Evolutionary conservation across 1,140 invertebrate species (phyloP).

Genomic region (Drosophila arawakana): DNA sequence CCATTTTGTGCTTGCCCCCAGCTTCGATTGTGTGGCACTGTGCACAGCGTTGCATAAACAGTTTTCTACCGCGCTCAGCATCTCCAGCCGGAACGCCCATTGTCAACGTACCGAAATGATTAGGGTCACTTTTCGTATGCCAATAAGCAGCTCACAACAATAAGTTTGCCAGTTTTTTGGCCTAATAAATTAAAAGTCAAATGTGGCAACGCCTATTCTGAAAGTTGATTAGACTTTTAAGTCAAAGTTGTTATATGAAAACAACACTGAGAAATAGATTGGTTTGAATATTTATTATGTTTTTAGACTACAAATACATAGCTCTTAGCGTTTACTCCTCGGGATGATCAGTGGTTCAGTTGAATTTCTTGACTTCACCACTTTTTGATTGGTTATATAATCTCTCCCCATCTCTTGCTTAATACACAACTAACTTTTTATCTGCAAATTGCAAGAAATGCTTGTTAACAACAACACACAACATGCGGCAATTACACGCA

Average conservation of each 20-base stretch:
- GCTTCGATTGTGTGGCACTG: slow-evolving; percentile 24
- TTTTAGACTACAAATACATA: too few relatives aligned
- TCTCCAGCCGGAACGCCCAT: slow-evolving; percentile 5
- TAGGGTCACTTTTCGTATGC: neutral
- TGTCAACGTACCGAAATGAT: neutral
- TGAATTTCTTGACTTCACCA: too few relatives aligned
- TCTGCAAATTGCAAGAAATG: slow-evolving; percentile 26
- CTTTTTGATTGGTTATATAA: neutral
- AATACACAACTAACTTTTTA: slow-evolving; percentile 6
- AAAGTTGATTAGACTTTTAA: neutral
- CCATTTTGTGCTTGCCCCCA: slow-evolving; percentile 25
- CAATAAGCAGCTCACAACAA: too few relatives aligned
- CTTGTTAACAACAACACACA: slow-evolving; percentile 21
- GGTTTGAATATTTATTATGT: too few relatives aligned
- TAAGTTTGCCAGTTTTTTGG: neutral
- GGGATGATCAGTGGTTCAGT: too few relatives aligned
- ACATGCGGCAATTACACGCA: slow-evolving; percentile 33
- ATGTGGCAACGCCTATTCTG: neutral
- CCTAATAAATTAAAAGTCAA: neutral
- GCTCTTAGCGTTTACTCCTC: too few relatives aligned
- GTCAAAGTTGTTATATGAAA: too few relatives aligned
- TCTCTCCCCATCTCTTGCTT: neutral
- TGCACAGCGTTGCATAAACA: slow-evolving; percentile 26
- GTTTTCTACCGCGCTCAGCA: slow-evolving; percentile 11
- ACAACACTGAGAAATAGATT: too few relatives aligned